phyloP scores from a whole-genome alignment of 1,140 invertebrate genomes.

The Copidosoma floridanum region DNA sequence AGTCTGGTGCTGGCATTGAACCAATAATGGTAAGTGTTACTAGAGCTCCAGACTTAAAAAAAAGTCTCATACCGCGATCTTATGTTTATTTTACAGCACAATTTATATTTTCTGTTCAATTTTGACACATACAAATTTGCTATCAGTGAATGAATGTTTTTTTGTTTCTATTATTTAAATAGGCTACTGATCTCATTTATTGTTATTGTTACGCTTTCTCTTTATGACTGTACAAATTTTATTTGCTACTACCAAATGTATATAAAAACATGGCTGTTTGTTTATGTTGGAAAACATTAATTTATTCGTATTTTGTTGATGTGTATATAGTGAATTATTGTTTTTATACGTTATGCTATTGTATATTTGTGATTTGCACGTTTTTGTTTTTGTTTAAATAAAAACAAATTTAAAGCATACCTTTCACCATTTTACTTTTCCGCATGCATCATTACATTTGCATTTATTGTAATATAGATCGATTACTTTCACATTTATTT shows the following conservation, averaged over 20 bases:
- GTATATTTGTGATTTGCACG: constrained; percentile 4
- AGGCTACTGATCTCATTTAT: constrained; percentile 20
- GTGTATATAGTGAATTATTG: constrained; percentile 9
- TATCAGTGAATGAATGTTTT: constrained; percentile 10
- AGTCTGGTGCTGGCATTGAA: constrained; percentile 88
- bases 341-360: constrained; percentile 10
- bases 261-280: constrained; percentile 18
- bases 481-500: too few relatives aligned
- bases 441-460: constrained; percentile 37
- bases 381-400: constrained; percentile 25
- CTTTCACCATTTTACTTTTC: constrained; percentile 37
- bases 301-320: constrained; percentile 7
- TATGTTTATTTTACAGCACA: neutral
- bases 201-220: constrained; percentile 5
- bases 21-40: constrained; percentile 88
- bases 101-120: neutral
- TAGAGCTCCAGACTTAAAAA: constrained; percentile 35
- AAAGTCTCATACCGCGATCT: constrained; percentile 5
- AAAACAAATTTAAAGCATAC: constrained; percentile 36
- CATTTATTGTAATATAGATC: too few relatives aligned
- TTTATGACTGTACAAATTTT: neutral
- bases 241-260: neutral
- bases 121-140: constrained; percentile 16
- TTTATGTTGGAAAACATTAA: constrained; percentile 11
- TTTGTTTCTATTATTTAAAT: too few relatives aligned